Evolutionary conservation across 2,888 invertebrate species (phyloP).

Genomic region (Tinea semifulvella): DNA sequence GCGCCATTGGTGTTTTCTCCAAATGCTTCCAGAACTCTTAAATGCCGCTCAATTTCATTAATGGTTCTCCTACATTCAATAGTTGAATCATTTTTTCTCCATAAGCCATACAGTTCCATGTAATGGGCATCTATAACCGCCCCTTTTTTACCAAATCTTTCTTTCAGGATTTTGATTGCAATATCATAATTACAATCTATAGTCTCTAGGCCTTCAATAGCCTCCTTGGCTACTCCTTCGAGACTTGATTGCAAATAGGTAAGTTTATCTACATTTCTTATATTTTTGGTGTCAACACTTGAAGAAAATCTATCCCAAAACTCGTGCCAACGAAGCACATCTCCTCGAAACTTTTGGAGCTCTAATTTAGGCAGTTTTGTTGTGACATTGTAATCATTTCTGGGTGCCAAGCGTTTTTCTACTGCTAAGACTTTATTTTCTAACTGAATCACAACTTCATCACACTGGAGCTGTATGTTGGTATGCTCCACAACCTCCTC

Average conservation of each 20-base stretch:
- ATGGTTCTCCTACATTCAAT: constrained; percentile 17
- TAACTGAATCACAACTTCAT: too few relatives aligned
- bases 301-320: constrained; percentile 25
- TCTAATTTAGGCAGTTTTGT: constrained; percentile 18
- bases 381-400: too few relatives aligned
- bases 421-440: background rate
- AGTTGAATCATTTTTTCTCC: constrained; percentile 11
- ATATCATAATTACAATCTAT: constrained; percentile 21
- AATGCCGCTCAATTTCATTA: constrained; percentile 21
- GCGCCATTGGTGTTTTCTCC: background rate
- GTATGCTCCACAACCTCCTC: background rate
- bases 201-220: constrained; percentile 20
- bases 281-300: constrained; percentile 19
- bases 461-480: too few relatives aligned
- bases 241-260: constrained; percentile 20
- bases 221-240: constrained; percentile 19
- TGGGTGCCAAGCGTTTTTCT: too few relatives aligned
- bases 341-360: constrained; percentile 20
- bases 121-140: constrained; percentile 20
- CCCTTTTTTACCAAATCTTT: constrained; percentile 17
- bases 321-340: constrained; percentile 21
- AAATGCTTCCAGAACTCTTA: background rate
- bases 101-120: constrained; percentile 19
- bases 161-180: constrained; percentile 19
- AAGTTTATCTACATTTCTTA: constrained; percentile 22